phyloP scores from a whole-genome alignment of 92 coral and sea anemone species.

The Nematostella vectensis region DNA sequence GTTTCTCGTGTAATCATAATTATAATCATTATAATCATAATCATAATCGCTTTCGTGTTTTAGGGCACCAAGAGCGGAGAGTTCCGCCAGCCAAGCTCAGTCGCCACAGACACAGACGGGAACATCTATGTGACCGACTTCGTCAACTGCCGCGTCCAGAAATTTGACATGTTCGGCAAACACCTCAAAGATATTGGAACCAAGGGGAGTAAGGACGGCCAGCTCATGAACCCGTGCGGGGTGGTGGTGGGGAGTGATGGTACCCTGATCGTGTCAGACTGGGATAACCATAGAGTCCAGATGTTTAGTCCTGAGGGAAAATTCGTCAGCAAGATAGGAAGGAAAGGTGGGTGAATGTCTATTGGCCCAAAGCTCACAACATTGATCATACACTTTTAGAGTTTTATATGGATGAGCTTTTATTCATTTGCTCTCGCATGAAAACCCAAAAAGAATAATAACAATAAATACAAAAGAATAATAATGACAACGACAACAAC shows the following conservation, averaged over 20 bases:
- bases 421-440: too few relatives aligned
- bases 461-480: too few relatives aligned
- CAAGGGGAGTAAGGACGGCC: slow-evolving; percentile 78
- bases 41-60: too few relatives aligned
- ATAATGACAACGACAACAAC: too few relatives aligned
- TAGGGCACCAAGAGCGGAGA: slow-evolving; percentile 78
- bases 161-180: slow-evolving; percentile 75
- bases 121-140: slow-evolving; percentile 75
- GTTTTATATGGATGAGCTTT: too few relatives aligned
- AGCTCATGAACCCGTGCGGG: slow-evolving; percentile 90
- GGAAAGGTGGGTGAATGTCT: slow-evolving; percentile 46
- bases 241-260: slow-evolving; percentile 71
- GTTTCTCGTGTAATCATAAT: too few relatives aligned
- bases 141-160: slow-evolving; percentile 80
- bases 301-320: slow-evolving; percentile 81
- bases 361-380: not conserved
- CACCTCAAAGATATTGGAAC: slow-evolving; percentile 65
- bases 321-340: slow-evolving; percentile 71
- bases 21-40: too few relatives aligned
- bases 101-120: slow-evolving; percentile 66
- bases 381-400: too few relatives aligned
- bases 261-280: slow-evolving; percentile 77
- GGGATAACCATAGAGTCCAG: slow-evolving; percentile 86
- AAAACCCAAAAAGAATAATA: too few relatives aligned
- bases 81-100: slow-evolving; percentile 83